These are phyloP conservation scores for Brachionus plicatilis DNA, from an alignment of 1,140 invertebrate genomes.

Conservation along the genomic window DNA sequence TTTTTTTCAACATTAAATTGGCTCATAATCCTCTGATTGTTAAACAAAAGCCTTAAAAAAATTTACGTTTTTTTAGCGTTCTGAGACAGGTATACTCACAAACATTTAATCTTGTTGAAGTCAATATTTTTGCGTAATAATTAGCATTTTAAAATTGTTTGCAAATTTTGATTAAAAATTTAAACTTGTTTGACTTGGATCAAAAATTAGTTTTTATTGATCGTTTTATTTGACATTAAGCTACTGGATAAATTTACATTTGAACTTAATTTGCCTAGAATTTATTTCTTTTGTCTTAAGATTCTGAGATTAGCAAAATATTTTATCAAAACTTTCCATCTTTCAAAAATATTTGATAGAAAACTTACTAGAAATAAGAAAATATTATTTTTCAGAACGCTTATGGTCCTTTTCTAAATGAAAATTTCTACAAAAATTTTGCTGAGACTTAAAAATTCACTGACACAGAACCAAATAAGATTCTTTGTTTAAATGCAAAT, in stretches of 20 bases:
- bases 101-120: not conserved
- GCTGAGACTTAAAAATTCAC: not conserved
- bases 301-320: not conserved
- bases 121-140: not conserved
- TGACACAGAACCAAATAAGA: not conserved
- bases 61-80: not conserved
- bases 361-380: not conserved
- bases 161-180: not conserved
- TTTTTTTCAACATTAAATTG: not conserved
- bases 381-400: not conserved
- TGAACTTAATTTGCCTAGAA: not conserved
- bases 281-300: not conserved
- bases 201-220: not conserved
- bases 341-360: not conserved
- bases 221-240: not conserved
- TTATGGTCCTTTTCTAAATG: not conserved
- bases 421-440: not conserved
- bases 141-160: not conserved
- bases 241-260: not conserved
- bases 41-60: not conserved
- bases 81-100: not conserved
- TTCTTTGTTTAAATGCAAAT: not conserved
- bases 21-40: not conserved
- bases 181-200: not conserved
- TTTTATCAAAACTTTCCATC: not conserved